phyloP scores from a whole-genome alignment of 1,140 invertebrate species.

The Trichogramma pretiosum region DNA sequence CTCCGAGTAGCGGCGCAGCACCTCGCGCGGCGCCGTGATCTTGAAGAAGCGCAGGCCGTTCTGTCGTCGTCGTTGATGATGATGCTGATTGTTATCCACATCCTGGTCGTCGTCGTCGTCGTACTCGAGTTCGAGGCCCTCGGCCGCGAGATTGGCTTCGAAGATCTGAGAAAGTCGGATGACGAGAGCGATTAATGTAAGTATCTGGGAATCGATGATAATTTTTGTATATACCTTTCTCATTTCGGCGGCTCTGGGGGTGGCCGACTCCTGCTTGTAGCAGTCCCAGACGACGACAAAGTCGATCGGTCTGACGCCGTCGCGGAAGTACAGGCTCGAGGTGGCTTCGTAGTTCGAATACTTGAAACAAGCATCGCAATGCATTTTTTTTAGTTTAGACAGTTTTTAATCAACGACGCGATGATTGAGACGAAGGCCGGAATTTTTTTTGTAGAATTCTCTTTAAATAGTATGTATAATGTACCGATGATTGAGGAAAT shows the following conservation, averaged over 20 bases:
- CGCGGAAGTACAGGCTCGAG: constrained; percentile 52
- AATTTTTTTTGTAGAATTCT: no score
- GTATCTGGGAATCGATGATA: no score
- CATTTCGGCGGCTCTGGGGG: constrained; percentile 21
- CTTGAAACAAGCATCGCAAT: background rate
- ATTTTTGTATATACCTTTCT: constrained; percentile 27
- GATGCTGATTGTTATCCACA: no score
- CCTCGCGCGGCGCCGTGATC: constrained; percentile 78
- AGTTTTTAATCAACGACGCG: no score
- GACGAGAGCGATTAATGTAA: no score
- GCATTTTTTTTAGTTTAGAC: no score
- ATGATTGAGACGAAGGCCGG: no score
- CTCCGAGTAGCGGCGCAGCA: constrained; percentile 84
- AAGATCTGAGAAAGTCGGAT: no score
- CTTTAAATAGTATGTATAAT: constrained; percentile 1
- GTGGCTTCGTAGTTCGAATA: constrained; percentile 8
- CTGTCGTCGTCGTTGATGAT: constrained; percentile 50
- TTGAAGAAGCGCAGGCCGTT: constrained; percentile 62
- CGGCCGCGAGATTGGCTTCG: constrained; percentile 63
- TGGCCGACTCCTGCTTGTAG: constrained; percentile 30
- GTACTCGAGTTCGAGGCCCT: no score
- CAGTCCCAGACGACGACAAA: constrained; percentile 69
- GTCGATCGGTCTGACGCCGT: constrained; percentile 62
- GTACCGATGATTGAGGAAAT: no score
- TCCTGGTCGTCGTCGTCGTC: constrained; percentile 61